Base-by-base conservation (phyloP, 2,888 invertebrate species). In the Orthonychiurus folsomi region DNA sequence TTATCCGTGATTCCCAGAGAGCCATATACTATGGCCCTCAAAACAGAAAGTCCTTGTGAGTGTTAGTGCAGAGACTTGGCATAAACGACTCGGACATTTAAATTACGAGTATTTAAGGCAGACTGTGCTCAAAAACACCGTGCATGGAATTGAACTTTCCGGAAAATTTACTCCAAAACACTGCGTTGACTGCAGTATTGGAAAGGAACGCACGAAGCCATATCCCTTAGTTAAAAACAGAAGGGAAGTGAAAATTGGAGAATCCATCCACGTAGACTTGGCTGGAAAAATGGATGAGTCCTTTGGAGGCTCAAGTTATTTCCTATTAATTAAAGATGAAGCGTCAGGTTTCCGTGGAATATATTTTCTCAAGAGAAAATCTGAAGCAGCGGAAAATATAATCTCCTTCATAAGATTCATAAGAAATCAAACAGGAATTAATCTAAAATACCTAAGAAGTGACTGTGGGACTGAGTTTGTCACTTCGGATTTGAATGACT, bases 401-500 rank as follows among this genome's bases (percentile, higher is more conserved):
- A 55, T n/a, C 9, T 47, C 27, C 1, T 62, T 56, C 27, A 60
- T 63, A 21, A n/a, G 26, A 1, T 59, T 63, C 20, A 50, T 67
- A 20, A 59, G 61, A 24, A 62, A 52, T 1, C 61, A 61, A n/a
- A 65, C 61, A 18, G 62, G 63, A 5, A 64, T 52, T 27, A 53
- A 50, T 20, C 56, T 64, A 3, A 64, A 63, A 50, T n/a, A 24
- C 2, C 54, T 64, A 1, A 54, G 61, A 20, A 27, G 57, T 1
- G 66, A 68, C 54, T 50, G 56, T 26, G 68, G 63, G 21, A 58
- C 48, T 12, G 68, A 68, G 48, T 68, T 62, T 56, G 26, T 54
- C 2, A 55, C n/a, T 37, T 23, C 52, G 1, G 60, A 69, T 23
- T 73, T 75, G 50, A 64, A 72, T 3, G 37, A 64, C 3, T 73